Conservation (phyloP, 2,113 vertebrate genomes). For the Corythoichthys intestinalis region DNA sequence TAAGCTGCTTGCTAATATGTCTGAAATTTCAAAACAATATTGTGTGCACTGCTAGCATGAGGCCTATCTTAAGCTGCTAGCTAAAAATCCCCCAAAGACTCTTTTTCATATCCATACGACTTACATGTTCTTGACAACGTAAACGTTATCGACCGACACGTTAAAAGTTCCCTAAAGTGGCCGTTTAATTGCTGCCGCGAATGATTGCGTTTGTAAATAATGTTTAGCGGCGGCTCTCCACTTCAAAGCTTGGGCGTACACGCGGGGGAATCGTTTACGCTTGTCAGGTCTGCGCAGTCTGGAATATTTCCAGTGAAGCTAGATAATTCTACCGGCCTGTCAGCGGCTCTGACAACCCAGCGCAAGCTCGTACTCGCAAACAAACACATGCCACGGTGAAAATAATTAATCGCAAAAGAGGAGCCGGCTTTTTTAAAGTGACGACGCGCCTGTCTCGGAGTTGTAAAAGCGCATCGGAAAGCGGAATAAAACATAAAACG, state of each 20-base stretch:
- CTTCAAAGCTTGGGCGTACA: constrained; percentile 59
- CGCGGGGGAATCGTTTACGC: constrained; percentile 72
- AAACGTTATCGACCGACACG: constrained; percentile 54
- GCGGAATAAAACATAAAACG: constrained; percentile 78
- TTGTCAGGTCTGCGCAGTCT: constrained; percentile 69
- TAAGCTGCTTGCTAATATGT: background rate
- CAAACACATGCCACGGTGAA: constrained; percentile 68
- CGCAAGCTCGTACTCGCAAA: constrained; percentile 33
- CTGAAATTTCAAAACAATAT: no score
- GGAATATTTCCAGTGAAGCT: constrained; percentile 70
- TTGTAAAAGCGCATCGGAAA: constrained; percentile 70
- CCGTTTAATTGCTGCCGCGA: constrained; percentile 57
- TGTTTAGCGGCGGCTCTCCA: constrained; percentile 68
- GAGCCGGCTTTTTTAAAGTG: constrained; percentile 57
- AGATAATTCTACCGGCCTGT: constrained; percentile 73
- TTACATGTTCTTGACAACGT: constrained; percentile 3
- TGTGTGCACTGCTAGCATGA: no score
- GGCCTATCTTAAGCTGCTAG: background rate
- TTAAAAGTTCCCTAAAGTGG: constrained; percentile 49
- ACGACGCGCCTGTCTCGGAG: constrained; percentile 66
- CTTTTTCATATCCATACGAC: constrained; percentile 22
- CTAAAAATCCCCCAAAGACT: constrained; percentile 3
- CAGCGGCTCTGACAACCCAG: constrained; percentile 71
- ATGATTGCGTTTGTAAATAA: constrained; percentile 73
- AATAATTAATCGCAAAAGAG: constrained; percentile 75